Percentiles rank a stretch among this genome's conserved stretches.
These are phyloP conservation scores for Creontiades dilutus DNA, from an alignment of 2,888 invertebrate genomes.

Conservation along the genomic window DNA sequence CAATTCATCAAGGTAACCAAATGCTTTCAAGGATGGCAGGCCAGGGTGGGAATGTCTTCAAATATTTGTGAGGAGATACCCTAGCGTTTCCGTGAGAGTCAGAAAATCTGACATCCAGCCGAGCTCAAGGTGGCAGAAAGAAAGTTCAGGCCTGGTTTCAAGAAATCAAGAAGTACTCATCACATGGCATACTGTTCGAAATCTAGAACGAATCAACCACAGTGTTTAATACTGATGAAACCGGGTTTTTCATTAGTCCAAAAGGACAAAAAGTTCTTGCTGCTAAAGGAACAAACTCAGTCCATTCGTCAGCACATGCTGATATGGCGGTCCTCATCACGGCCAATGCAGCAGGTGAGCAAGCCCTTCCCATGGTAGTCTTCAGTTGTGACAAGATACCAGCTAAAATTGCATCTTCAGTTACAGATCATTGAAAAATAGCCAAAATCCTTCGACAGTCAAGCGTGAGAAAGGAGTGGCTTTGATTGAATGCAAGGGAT, in stretches of 20 bases:
- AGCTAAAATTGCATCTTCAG: too few species aligned
- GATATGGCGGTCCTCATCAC: too few species aligned
- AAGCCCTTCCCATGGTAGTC: too few species aligned
- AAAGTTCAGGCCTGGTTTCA: conserved; percentile 63
- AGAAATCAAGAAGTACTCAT: conserved; percentile 75
- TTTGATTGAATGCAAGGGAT: too few species aligned
- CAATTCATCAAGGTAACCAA: background rate
- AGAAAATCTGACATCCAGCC: conserved; percentile 74
- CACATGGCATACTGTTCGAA: conserved; percentile 13
- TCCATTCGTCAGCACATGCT: too few species aligned
- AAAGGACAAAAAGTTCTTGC: conserved; percentile 57
- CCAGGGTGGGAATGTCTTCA: conserved; percentile 73
- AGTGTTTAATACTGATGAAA: conserved; percentile 26
- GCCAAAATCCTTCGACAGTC: too few species aligned
- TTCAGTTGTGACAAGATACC: too few species aligned
- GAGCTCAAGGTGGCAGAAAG: conserved; percentile 63
- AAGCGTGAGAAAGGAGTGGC: too few species aligned
- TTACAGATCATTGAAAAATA: conserved; percentile 10
- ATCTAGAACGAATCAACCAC: background rate
- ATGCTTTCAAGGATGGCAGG: conserved; percentile 72
- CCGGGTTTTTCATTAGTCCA: conserved; percentile 49
- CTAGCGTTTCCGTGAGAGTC: conserved; percentile 58
- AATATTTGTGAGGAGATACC: conserved; percentile 68
- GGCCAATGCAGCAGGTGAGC: too few species aligned
- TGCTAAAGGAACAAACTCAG: conserved; percentile 24